Conservation (phyloP, 2,888 invertebrate species). For the Erpobdella octoculata region DNA sequence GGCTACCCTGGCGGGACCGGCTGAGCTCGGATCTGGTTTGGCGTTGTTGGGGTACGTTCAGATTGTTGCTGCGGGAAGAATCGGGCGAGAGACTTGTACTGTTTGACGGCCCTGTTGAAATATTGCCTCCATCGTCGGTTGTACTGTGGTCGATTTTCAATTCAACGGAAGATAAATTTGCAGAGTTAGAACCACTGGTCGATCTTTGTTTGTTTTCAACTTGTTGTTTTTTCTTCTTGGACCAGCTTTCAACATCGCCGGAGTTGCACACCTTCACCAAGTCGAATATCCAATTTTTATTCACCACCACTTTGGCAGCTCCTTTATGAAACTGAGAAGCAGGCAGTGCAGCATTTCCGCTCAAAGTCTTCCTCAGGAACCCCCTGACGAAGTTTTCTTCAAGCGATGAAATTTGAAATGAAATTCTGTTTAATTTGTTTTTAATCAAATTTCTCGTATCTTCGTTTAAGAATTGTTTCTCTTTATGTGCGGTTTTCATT, state of each 20-base stretch:
- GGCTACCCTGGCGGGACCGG: not conserved
- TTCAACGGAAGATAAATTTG: no score
- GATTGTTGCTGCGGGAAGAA: not conserved
- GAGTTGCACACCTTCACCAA: not conserved
- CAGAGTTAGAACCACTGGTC: no score
- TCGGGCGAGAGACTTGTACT: no score
- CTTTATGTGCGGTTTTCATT: not conserved
- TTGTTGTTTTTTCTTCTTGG: not conserved
- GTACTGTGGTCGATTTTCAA: not conserved
- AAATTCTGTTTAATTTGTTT: not conserved
- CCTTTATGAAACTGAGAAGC: not conserved
- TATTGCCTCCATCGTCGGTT: not conserved
- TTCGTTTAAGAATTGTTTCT: not conserved
- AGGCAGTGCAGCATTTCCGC: not conserved
- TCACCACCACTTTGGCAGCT: not conserved
- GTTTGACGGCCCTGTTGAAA: no score
- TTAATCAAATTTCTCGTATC: not conserved
- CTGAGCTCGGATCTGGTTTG: not conserved
- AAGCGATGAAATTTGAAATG: not conserved
- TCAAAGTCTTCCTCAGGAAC: not conserved
- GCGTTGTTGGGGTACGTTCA: not conserved
- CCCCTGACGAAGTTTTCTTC: conserved; percentile 16
- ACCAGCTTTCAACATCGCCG: not conserved
- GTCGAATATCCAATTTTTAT: not conserved
- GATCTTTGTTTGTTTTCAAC: no score